Evolutionary conservation across 1,140 invertebrate species (phyloP).

Genomic region (Laupala kohalensis): DNA sequence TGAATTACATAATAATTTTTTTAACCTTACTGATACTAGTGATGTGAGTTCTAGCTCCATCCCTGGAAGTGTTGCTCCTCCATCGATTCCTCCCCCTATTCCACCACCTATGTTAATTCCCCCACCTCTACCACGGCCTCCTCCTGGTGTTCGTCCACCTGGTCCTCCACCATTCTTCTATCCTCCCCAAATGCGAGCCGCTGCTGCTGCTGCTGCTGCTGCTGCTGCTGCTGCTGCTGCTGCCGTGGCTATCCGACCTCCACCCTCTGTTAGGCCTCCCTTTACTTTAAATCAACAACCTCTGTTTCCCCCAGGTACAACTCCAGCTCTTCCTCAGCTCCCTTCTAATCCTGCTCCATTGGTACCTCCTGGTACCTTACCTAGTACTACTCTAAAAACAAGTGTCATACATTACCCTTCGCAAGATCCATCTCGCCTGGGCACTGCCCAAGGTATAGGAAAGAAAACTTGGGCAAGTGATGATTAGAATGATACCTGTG

Average conservation of each 20-base stretch:
- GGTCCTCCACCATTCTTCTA: conserved; percentile 24
- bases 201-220: conserved; percentile 18
- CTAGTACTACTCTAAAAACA: conserved; percentile 15
- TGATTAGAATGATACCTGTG: background rate
- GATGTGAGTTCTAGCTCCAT: conserved; percentile 26
- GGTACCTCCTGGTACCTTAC: conserved; percentile 36
- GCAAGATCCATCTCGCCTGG: conserved; percentile 84
- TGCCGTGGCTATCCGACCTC: conserved; percentile 2
- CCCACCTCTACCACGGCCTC: conserved; percentile 27
- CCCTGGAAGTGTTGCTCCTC: conserved; percentile 37
- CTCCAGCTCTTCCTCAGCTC: conserved; percentile 15
- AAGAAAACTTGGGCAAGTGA: conserved; percentile 14
- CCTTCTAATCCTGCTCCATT: conserved; percentile 28
- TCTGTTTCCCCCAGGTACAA: conserved; percentile 16
- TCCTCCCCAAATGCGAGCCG: conserved; percentile 35
- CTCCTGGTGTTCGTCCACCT: conserved; percentile 19
- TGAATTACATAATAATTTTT: conserved; percentile 67
- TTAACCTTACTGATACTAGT: conserved; percentile 46
- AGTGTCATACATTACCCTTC: conserved; percentile 75
- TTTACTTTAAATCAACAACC: conserved; percentile 18
- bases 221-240: background rate
- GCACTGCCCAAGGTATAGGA: conserved; percentile 33
- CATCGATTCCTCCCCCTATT: conserved; percentile 35
- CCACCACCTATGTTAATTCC: conserved; percentile 31
- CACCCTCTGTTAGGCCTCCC: conserved; percentile 21